Evolutionary conservation across 2,888 invertebrate genomes (phyloP), one percentile per base, ranked within the genome.

Genomic region (Crossocerus cetratus): DNA sequence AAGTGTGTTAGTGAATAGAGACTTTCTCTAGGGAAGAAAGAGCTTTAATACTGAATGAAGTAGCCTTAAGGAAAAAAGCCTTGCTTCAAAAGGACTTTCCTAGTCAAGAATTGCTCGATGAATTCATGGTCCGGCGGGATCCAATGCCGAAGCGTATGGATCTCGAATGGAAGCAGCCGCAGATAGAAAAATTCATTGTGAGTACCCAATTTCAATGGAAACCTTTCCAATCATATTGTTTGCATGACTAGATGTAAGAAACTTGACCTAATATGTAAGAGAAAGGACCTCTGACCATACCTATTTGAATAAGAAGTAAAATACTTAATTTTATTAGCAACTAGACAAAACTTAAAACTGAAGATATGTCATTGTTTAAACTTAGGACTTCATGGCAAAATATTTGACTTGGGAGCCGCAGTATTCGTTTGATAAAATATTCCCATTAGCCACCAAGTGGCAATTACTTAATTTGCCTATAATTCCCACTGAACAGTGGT

Each of bases 381-480:
- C 20, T 5, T 66, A 95, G 95, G 93, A 93, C 89, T 92, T 95
- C 77, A 93, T 95, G 90, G 91, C 92, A 0, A 91, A 91, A 69
- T 93, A 94, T 82, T 88, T 96, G 63, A 93, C 93, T 77, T 97
- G 97, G 97, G 92, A 94, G 2, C 93, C 94, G 84, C 92, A 94
- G 42, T 96, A 96, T 87, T 93, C 94, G 49, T 94, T 96, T 76
- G 94, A 94, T 83, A 96, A 96, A 88, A 94, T 96, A 79, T 91
- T 96, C 69, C 95, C 96, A 0, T 87, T 97, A 55, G 87, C 95
- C 21, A 95, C 95, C 0, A 93, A 96, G 80, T 96, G 96, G 96
- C 95, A 96, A 85, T 89, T 95, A 23, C 88, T 92, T 74, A 91
- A 93, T 90, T 82, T 89, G 8, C 82, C 84, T 21, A 56, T 74